Evolutionary conservation across 2,113 vertebrate species (phyloP), one percentile per base, ranked within the genome.

Genomic region (Strix aluco): DNA sequence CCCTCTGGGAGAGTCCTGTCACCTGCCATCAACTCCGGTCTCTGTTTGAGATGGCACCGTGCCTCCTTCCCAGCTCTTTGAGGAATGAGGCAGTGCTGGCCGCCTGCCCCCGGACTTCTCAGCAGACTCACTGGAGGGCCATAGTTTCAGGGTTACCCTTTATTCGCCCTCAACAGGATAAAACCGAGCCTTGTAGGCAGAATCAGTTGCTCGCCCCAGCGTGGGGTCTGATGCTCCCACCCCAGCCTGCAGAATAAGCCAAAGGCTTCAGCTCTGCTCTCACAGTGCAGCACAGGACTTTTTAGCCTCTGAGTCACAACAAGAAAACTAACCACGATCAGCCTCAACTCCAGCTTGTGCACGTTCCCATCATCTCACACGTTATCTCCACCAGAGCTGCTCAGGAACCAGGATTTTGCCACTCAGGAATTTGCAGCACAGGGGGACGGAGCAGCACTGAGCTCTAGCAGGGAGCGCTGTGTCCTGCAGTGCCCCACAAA

Each of bases 31-130:
- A 49, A 3, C 26, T 62, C 3, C 0, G 6, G 4, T 40, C 52
- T 81, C 52, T 0, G 0, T 38, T 14, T 47, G 61, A 38, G 42
- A 38, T 6, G 0, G 0, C 15, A 9, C 11, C 3, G 25, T 13
- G 14, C 22, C 36, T 74, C 57, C 26, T 42, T 32, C 52, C 15
- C 34, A 78, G 51, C 23, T 36, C 55, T 65, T 40, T 1, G 4
- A 62, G 51, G 0, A 0, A 21, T 17, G 40, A 7, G 65, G 55
- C n/a, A 44, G 5, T 0, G 0, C 38, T 69, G 72, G 13, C 63
- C 20, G 6, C 36, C 46, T 46, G 80, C 25, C 58, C 51, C 54
- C 3, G 2, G 5, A 6, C 40, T 42, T 55, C 88, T 84, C 46
- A 20, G 58, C 52, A 69, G 71, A 16, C 42, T 51, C 52, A 23